Conservation (phyloP, 2,797 vertebrate species). For the Netta rufina region DNA sequence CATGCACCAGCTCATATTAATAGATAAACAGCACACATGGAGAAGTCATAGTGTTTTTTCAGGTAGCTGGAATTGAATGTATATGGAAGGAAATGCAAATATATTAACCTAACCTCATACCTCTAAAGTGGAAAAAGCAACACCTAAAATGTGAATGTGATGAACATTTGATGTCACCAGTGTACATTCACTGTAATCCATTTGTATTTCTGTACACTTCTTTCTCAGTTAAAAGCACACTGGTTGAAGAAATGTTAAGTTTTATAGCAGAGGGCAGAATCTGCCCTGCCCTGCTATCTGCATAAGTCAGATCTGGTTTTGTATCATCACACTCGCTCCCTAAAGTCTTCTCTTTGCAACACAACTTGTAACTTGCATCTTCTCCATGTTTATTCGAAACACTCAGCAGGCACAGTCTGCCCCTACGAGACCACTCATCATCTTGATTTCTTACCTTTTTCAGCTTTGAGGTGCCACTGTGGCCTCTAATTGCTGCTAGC, state of each 20-base stretch:
- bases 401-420: background rate
- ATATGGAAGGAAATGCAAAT: background rate
- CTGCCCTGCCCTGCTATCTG: background rate
- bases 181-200: background rate
- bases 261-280: background rate
- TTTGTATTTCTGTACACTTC: background rate
- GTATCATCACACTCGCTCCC: background rate
- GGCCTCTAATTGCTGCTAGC: slow-evolving; percentile 88
- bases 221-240: background rate
- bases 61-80: background rate
- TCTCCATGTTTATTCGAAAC: background rate
- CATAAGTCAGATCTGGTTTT: background rate
- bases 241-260: background rate
- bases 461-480: slow-evolving; percentile 80
- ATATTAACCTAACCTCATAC: background rate
- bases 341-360: background rate
- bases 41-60: background rate
- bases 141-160: background rate
- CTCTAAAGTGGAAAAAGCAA: background rate
- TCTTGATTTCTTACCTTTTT: slow-evolving; percentile 83
- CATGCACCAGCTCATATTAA: background rate
- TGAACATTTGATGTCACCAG: background rate
- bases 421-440: background rate
- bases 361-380: background rate
- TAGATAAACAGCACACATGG: background rate